Conservation (phyloP, 2,888 invertebrate species). For the Drosophila tripunctata region DNA sequence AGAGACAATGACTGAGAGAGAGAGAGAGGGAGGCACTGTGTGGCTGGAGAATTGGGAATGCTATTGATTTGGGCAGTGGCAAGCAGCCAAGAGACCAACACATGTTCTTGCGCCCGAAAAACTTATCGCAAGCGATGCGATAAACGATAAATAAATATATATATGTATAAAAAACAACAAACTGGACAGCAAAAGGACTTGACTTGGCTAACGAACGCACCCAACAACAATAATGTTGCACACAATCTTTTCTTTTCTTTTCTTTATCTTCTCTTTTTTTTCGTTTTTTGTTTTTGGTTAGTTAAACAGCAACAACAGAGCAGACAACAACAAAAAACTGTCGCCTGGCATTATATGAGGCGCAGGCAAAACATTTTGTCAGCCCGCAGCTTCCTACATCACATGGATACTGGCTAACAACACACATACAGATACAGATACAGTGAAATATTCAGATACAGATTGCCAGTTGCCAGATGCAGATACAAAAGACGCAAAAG, state of each 20-base stretch:
- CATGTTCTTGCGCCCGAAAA: slow-evolving; percentile 83
- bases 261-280: too few species aligned
- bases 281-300: slow-evolving; percentile 70
- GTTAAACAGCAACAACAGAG: slow-evolving; percentile 47
- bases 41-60: slow-evolving; percentile 29
- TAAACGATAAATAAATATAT: slow-evolving; percentile 79
- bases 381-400: slow-evolving; percentile 57
- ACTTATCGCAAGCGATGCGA: slow-evolving; percentile 79
- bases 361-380: slow-evolving; percentile 62
- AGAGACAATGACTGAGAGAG: not conserved
- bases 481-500: slow-evolving; percentile 27
- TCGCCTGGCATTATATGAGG: slow-evolving; percentile 62
- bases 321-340: slow-evolving; percentile 42
- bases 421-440: slow-evolving; percentile 18
- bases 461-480: slow-evolving; percentile 2
- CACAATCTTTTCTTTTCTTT: too few species aligned
- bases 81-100: slow-evolving; percentile 75
- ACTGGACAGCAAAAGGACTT: not conserved
- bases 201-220: slow-evolving; percentile 42
- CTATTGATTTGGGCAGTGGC: slow-evolving; percentile 64
- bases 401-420: slow-evolving; percentile 15
- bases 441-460: too few species aligned
- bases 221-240: slow-evolving; percentile 48
- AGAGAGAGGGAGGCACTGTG: slow-evolving; percentile 4
- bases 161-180: slow-evolving; percentile 46